A percentile compares a stretch with the other conserved stretches of the same genome.
Conservation (phyloP, 2,113 vertebrate genomes). For the Ovis aries region ARS-UI_Ramb_v3.0 NC_056080.1:95534501-95535000, state of each 20-base stretch:
- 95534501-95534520: background rate
- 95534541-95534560: background rate
- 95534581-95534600: background rate
- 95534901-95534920: background rate
- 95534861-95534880: background rate
- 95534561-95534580: background rate
- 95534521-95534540: background rate
- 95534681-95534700: too few relatives aligned
- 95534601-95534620: slow-evolving; percentile 11
- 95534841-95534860: background rate
- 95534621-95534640: background rate
- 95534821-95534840: slow-evolving; percentile 13
- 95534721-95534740: too few relatives aligned
- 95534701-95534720: too few relatives aligned
- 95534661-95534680: too few relatives aligned
- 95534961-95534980: background rate
- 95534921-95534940: background rate
- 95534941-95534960: background rate
- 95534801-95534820: background rate
- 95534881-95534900: background rate
- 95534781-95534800: too few relatives aligned
- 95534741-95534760: too few relatives aligned
- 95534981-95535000: background rate
- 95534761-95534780: too few relatives aligned
- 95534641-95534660: too few relatives aligned